phyloP scores from a whole-genome alignment of 2,888 invertebrate species.

The Zaprionus lineosus region DNA sequence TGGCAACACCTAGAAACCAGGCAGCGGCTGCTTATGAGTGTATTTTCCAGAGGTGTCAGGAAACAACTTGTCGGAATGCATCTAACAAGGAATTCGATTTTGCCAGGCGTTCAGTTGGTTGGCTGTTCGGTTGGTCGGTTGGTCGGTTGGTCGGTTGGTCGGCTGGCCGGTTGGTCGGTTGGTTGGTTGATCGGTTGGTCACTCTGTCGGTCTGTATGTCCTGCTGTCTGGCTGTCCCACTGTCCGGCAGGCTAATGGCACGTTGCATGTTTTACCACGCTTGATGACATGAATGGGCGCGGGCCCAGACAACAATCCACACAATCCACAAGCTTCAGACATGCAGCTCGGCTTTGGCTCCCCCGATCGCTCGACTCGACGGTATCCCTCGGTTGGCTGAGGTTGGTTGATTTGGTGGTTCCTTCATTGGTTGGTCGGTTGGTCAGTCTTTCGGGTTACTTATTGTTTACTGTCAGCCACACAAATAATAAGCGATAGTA shows the following conservation, averaged over 20 bases:
- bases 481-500: no score
- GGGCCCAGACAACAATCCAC: conserved; percentile 70
- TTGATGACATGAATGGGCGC: conserved; percentile 82
- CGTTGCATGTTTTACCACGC: conserved; percentile 82
- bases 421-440: conserved; percentile 17
- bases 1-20: conserved; percentile 72
- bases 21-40: conserved; percentile 68
- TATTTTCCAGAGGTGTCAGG: conserved; percentile 83
- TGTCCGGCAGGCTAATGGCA: conserved; percentile 79
- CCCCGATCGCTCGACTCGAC: conserved; percentile 46
- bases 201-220: conserved; percentile 28
- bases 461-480: no score
- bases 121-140: conserved; percentile 5
- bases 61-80: conserved; percentile 84
- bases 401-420: conserved; percentile 7
- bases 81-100: conserved; percentile 84
- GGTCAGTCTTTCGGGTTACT: no score
- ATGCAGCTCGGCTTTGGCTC: conserved; percentile 43
- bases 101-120: conserved; percentile 72
- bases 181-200: conserved; percentile 34
- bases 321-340: conserved; percentile 21
- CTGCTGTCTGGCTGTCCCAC: conserved; percentile 19
- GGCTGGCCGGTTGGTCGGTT: conserved; percentile 36
- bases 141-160: conserved; percentile 48
- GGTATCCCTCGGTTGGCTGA: conserved; percentile 1